Conservation (phyloP, 2,113 vertebrate genomes). For the human region GRCh38 chr11:123690001-123690500, state of each 20-base stretch:
- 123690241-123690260: neutral
- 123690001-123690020: neutral
- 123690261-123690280: neutral
- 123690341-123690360: neutral
- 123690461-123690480: neutral
- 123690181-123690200: neutral
- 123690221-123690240: neutral
- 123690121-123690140: neutral
- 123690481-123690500: neutral
- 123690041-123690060: neutral
- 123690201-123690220: neutral
- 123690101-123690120: neutral
- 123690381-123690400: neutral
- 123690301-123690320: neutral
- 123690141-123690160: neutral
- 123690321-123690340: neutral
- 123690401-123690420: neutral
- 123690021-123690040: neutral
- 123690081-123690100: neutral
- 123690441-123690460: neutral
- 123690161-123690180: constrained; percentile 31
- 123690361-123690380: neutral
- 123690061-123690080: neutral
- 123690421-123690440: neutral
- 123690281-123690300: neutral